phyloP scores from a whole-genome alignment of 2,113 vertebrate species.

The Talpa occidentalis region DNA sequence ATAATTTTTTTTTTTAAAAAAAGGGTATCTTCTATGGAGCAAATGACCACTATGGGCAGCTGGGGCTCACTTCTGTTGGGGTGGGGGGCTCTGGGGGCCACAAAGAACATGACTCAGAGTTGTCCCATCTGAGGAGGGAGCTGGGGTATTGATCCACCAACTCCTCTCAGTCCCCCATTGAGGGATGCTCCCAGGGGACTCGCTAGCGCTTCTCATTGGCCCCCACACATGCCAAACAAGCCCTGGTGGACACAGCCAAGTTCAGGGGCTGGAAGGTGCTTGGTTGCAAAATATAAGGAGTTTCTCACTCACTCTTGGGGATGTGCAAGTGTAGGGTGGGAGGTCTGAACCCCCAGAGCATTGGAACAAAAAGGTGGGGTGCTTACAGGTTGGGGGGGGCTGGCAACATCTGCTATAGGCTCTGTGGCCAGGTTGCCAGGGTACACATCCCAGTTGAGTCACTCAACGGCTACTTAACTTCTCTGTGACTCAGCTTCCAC shows the following conservation, averaged over 20 bases:
- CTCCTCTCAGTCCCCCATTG: not conserved
- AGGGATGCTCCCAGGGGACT: not conserved
- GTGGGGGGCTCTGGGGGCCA: not conserved
- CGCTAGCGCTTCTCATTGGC: not conserved
- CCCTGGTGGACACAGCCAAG: not conserved
- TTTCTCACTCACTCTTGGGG: not conserved
- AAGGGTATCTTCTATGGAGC: not conserved
- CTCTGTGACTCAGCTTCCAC: not conserved
- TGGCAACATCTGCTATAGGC: rapidly evolving
- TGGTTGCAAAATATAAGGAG: not conserved
- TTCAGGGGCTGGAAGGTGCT: not conserved
- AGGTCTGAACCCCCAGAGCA: not conserved
- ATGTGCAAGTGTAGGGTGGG: not conserved
- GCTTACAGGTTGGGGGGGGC: not conserved
- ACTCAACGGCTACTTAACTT: not conserved
- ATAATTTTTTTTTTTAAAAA: too few relatives aligned
- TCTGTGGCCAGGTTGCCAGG: not conserved
- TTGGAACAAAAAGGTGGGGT: not conserved
- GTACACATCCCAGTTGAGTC: not conserved
- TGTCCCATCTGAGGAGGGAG: not conserved
- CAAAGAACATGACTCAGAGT: not conserved
- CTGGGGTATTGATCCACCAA: not conserved
- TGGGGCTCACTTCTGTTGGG: not conserved
- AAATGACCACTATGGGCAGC: not conserved
- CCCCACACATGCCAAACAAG: not conserved